phyloP scores from a whole-genome alignment of 2,888 invertebrate species.

The Harmothoe impar region DNA sequence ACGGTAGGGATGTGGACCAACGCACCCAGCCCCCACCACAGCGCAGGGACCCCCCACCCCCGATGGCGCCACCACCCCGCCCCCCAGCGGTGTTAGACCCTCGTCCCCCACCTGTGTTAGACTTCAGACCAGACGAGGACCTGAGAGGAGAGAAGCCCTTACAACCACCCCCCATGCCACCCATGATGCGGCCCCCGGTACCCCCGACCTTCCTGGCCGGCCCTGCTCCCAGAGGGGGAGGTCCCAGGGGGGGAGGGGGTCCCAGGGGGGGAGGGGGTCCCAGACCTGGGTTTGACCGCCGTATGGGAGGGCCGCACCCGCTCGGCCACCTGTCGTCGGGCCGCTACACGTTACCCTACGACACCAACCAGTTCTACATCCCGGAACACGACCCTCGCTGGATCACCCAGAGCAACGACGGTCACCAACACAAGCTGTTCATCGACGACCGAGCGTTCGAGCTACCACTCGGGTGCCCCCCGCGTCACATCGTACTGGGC shows the following conservation, averaged over 20 bases:
- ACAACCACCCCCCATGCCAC: not conserved
- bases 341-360: conserved; percentile 63
- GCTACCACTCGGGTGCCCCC: conserved; percentile 74
- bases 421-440: conserved; percentile 75
- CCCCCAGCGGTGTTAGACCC: too few relatives aligned
- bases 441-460: conserved; percentile 78
- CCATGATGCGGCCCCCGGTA: conserved; percentile 34
- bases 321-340: not conserved
- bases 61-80: not conserved
- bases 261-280: not conserved
- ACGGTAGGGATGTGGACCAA: not conserved
- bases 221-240: not conserved
- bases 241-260: not conserved
- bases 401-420: conserved; percentile 43
- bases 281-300: not conserved
- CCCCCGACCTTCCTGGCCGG: conserved; percentile 34
- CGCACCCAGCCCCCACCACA: conserved; percentile 10
- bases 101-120: not conserved
- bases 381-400: conserved; percentile 69
- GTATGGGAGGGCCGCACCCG: too few relatives aligned
- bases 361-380: conserved; percentile 66
- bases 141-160: not conserved
- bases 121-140: conserved; percentile 4
- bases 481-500: conserved; percentile 69
- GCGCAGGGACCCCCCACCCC: not conserved